Evolutionary conservation across 2,888 invertebrate species (phyloP).

Genomic region (Caenorhabditis angaria): DNA sequence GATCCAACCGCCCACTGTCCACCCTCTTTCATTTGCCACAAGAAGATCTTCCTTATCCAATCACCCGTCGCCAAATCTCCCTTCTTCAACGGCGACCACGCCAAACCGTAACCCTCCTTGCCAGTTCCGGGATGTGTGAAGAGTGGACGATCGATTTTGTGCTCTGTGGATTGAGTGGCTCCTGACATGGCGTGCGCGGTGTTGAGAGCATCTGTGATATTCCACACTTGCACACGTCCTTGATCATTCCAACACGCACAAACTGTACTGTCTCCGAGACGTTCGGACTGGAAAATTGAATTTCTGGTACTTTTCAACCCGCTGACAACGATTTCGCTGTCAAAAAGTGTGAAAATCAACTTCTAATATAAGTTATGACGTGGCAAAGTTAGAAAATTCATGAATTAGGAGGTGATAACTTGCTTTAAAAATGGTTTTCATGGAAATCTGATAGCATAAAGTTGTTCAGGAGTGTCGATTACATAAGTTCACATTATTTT

Average conservation of each 20-base stretch:
- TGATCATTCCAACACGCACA: conserved; percentile 96
- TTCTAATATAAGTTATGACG: too few relatives aligned
- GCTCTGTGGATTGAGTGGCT: conserved; percentile 68
- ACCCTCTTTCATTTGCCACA: conserved; percentile 86
- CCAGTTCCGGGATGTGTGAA: conserved; percentile 91
- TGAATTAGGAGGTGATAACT: too few relatives aligned
- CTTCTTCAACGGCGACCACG: conserved; percentile 82
- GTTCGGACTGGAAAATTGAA: conserved; percentile 74
- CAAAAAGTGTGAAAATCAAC: too few relatives aligned
- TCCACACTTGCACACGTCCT: conserved; percentile 91
- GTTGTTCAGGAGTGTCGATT: too few relatives aligned
- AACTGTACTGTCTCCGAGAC: conserved; percentile 79
- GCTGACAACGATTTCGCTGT: too few relatives aligned
- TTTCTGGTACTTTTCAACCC: too few relatives aligned
- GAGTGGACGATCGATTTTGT: conserved; percentile 77
- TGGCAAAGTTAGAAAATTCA: too few relatives aligned
- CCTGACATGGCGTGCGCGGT: conserved; percentile 81
- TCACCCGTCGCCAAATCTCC: conserved; percentile 90
- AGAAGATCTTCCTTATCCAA: conserved; percentile 88
- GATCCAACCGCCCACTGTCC: conserved; percentile 89
- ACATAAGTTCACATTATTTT: too few relatives aligned
- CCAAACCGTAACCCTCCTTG: conserved; percentile 91
- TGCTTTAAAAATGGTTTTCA: too few relatives aligned
- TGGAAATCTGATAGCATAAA: too few relatives aligned
- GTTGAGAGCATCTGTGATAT: conserved; percentile 80